phyloP scores from a whole-genome alignment of 2,888 invertebrate genomes.

The Sinhomidia bicolor region DNA sequence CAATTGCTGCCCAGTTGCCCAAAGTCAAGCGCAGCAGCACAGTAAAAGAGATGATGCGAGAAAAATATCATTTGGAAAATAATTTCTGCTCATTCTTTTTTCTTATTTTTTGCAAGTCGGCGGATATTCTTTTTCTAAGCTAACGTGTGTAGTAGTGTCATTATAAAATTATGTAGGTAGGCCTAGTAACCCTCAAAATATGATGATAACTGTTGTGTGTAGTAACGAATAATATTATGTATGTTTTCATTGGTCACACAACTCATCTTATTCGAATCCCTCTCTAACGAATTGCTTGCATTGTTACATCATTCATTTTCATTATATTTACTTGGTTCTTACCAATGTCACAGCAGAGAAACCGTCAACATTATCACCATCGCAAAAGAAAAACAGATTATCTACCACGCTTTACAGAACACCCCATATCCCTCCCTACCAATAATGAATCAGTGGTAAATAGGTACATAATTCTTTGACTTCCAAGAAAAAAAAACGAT shows the following conservation, averaged over 20 bases:
- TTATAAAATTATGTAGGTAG: constrained; percentile 23
- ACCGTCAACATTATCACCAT: not conserved
- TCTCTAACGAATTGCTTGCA: not conserved
- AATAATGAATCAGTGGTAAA: too few species aligned
- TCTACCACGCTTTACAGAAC: not conserved
- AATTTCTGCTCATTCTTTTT: too few species aligned
- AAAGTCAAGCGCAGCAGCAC: too few species aligned
- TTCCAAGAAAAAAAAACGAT: too few species aligned
- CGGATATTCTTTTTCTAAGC: too few species aligned
- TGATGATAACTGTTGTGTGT: not conserved
- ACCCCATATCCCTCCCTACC: too few species aligned
- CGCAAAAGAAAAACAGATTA: not conserved
- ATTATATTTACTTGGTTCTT: not conserved
- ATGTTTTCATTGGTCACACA: not conserved
- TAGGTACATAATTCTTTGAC: too few species aligned
- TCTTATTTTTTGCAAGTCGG: not conserved
- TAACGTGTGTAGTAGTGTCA: too few species aligned
- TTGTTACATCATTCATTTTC: too few species aligned
- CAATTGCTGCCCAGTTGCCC: too few species aligned
- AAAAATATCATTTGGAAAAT: too few species aligned
- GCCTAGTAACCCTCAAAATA: constrained; percentile 23
- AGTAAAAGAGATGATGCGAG: too few species aligned
- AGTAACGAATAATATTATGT: not conserved
- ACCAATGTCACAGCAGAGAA: not conserved
- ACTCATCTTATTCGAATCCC: not conserved